Percentiles rank a stretch among this genome's conserved stretches.
These are phyloP conservation scores for Cantharis lateralis DNA, from an alignment of 2,888 invertebrate genomes.

Conservation along the genomic window DNA sequence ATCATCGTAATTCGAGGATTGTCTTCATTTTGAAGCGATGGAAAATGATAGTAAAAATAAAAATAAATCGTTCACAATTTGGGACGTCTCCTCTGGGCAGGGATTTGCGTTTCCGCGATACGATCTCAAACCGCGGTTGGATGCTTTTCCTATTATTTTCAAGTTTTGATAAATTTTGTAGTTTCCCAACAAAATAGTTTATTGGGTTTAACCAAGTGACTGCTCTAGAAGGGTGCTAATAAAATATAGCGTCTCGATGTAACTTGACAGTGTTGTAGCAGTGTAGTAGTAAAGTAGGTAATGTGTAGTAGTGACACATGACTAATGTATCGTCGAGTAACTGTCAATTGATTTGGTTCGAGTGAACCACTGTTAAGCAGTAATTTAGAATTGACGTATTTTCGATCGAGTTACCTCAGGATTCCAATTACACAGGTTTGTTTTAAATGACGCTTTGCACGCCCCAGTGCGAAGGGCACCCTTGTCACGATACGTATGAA, in stretches of 20 bases:
- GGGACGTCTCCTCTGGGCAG: slow-evolving; percentile 16
- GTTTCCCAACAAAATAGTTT: background rate
- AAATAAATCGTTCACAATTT: slow-evolving; percentile 37
- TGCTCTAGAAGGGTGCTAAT: background rate
- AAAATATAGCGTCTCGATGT: slow-evolving; percentile 1
- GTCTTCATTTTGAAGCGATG: slow-evolving; percentile 32
- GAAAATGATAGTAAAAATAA: slow-evolving; percentile 36
- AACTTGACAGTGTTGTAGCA: background rate
- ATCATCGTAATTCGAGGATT: slow-evolving; percentile 35
- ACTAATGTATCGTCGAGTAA: slow-evolving; percentile 29
- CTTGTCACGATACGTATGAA: slow-evolving; percentile 38
- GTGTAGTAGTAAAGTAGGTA: background rate
- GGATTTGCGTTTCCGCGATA: slow-evolving; percentile 21
- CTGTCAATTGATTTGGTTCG: slow-evolving; percentile 20
- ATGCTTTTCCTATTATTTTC: slow-evolving; percentile 21
- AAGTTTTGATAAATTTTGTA: background rate
- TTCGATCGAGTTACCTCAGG: slow-evolving; percentile 30
- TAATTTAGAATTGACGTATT: slow-evolving; percentile 32
- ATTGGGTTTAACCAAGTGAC: background rate
- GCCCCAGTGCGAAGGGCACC: slow-evolving; percentile 30
- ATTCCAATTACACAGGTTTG: slow-evolving; percentile 40
- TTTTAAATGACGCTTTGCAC: slow-evolving; percentile 47
- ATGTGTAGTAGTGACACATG: background rate
- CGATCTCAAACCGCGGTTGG: slow-evolving; percentile 21
- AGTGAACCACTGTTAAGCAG: slow-evolving; percentile 26